A percentile compares a stretch with the other conserved stretches of the same genome.
Conservation (phyloP, 2,113 vertebrate genomes). For the Oostethus manadensis region DNA sequence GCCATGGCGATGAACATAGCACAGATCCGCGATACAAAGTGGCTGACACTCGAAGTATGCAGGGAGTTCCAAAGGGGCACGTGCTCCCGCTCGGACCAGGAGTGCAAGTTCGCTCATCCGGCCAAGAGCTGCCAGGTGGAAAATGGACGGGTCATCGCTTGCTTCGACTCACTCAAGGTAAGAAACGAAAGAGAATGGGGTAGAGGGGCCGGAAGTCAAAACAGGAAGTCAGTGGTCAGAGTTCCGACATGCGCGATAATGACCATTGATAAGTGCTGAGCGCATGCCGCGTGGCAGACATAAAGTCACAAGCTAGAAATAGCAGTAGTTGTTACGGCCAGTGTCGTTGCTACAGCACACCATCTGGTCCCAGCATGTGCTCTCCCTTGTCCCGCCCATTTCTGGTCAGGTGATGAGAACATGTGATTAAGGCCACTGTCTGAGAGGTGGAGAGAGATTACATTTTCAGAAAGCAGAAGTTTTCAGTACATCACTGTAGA, state of each 20-base stretch:
- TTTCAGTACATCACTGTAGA: constrained; percentile 25
- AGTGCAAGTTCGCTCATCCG: constrained; percentile 98
- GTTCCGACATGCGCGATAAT: neutral
- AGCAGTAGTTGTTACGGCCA: constrained; percentile 13
- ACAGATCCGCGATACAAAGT: constrained; percentile 95
- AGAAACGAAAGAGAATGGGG: constrained; percentile 45
- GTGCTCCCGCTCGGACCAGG: constrained; percentile 89
- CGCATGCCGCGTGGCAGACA: constrained; percentile 10
- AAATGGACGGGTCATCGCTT: constrained; percentile 96
- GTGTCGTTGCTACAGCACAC: constrained; percentile 21
- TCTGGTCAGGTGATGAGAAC: constrained; percentile 60
- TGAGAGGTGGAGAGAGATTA: constrained; percentile 6
- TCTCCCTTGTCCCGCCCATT: constrained; percentile 37
- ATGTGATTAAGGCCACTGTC: constrained; percentile 32
- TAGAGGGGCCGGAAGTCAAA: constrained; percentile 5
- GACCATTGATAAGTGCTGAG: constrained; percentile 7
- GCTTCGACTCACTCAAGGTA: constrained; percentile 99
- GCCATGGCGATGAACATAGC: constrained; percentile 88
- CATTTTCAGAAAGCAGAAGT: constrained; percentile 40
- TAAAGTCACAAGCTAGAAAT: constrained; percentile 28
- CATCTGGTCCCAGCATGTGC: constrained; percentile 57
- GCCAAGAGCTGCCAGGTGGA: constrained; percentile 96
- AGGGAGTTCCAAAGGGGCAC: constrained; percentile 97
- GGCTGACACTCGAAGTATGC: constrained; percentile 98
- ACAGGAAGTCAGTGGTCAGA: constrained; percentile 8